phyloP scores from a whole-genome alignment of 92 coral and sea anemone genomes.

The Parazoanthus darwini region DNA sequence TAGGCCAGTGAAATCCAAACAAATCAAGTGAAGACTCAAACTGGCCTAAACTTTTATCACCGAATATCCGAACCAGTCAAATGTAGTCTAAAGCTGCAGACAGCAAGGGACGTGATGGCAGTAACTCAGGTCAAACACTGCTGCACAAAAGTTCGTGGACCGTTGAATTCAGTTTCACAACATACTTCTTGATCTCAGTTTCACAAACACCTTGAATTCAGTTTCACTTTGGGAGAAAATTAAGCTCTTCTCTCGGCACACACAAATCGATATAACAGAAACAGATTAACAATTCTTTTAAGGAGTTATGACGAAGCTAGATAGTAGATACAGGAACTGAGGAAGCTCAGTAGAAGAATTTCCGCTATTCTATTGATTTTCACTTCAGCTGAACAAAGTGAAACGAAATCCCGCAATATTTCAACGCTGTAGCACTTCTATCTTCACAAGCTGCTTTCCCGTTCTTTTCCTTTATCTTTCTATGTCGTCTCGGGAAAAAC shows the following conservation, averaged over 20 bases:
- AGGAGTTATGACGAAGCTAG: neutral
- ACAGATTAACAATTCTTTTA: too few species aligned
- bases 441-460: neutral
- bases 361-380: neutral
- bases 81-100: too few species aligned
- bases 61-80: neutral
- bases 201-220: neutral
- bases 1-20: neutral
- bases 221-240: neutral
- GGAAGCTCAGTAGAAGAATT: neutral
- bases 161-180: too few species aligned
- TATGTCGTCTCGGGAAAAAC: neutral
- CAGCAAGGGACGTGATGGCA: neutral
- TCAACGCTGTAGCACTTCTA: neutral
- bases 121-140: neutral
- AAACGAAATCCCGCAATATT: neutral
- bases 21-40: neutral
- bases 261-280: neutral
- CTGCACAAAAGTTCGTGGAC: neutral
- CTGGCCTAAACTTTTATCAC: neutral
- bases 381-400: neutral
- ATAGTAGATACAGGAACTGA: neutral
- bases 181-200: neutral
- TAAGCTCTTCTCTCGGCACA: neutral
- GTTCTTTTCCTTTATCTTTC: neutral